phyloP scores from a whole-genome alignment of 2,888 invertebrate species.

The Microchrysa polita region DNA sequence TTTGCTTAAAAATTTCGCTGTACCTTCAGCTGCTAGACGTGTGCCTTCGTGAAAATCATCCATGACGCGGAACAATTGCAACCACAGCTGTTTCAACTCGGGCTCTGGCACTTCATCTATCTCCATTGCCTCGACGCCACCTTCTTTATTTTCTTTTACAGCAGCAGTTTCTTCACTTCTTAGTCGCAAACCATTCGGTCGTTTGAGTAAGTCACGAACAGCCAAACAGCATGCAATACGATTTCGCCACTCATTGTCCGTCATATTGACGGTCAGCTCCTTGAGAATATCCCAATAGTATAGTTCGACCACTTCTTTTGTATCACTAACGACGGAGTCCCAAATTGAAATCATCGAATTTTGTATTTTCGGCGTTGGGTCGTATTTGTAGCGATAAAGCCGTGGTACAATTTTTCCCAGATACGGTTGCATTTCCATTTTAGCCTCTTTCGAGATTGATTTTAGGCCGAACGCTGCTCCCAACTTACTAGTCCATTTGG shows the following conservation, averaged over 20 bases:
- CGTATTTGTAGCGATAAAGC: slow-evolving; percentile 84
- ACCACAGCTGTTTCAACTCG: slow-evolving; percentile 69
- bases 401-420: slow-evolving; percentile 88
- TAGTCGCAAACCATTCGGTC: slow-evolving; percentile 62
- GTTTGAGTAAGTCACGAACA: slow-evolving; percentile 83
- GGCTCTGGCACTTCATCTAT: slow-evolving; percentile 62
- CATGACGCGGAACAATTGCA: slow-evolving; percentile 86
- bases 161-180: slow-evolving; percentile 57
- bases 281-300: slow-evolving; percentile 68
- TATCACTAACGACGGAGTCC: slow-evolving; percentile 87
- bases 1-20: slow-evolving; percentile 78
- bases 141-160: not conserved
- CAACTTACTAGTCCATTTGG: slow-evolving; percentile 90
- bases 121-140: slow-evolving; percentile 20
- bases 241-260: slow-evolving; percentile 86
- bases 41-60: slow-evolving; percentile 95
- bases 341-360: slow-evolving; percentile 94
- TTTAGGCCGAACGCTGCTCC: slow-evolving; percentile 95
- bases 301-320: slow-evolving; percentile 77
- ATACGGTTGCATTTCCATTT: slow-evolving; percentile 82
- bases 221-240: slow-evolving; percentile 92
- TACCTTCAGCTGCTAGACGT: slow-evolving; percentile 76
- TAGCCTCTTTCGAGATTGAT: slow-evolving; percentile 84
- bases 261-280: slow-evolving; percentile 83
- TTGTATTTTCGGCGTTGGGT: slow-evolving; percentile 91